Base-by-base conservation (phyloP, 2,113 vertebrate genomes). In the Prionailurus bengalensis region DNA sequence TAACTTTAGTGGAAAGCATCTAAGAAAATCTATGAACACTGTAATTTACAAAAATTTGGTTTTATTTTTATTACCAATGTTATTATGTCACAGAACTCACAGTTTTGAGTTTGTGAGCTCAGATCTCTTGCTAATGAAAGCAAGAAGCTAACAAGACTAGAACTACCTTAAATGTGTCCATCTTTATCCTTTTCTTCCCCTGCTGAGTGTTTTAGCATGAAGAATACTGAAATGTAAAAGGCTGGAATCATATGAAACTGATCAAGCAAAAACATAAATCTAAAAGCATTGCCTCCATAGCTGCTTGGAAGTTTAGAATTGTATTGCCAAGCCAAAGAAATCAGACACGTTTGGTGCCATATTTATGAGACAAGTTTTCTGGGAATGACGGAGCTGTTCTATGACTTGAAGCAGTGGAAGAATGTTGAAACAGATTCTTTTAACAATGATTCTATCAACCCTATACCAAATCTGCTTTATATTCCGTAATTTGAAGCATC, bases 31-130 rank as follows among this genome's bases (percentile, higher is more conserved):
- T 86, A 82, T 36, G 3, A 78, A 81, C 53, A 36, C 27, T 45
- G 2, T 78, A 78, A 48, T 78, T 94, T 51, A 39, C 36, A 78
- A 89, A 89, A 36, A 17, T 71, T 65, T 84, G 66, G 15, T 53
- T 91, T 91, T 65, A 65, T 85, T 93, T 89, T 94, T 89, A 48
- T 80, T 81, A 42, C 5, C n/a, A 81, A 31, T 65, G 27, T 42
- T 86, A 71, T 39, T 55, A 53, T 31, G 6, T 82, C 45, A 89
- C 27, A 78, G 91, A 95, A 85, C 11, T 82, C 25, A 93, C n/a
- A 61, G 58, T 61, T 61, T 61, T 61, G 58, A 61, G 8, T 21
- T 61, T 61, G 21, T 61, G 58, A 61, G 58, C 58, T 92, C 61
- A 53, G 3, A 58, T 53, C 4, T 81, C 11, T 80, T 91, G 25